A percentile compares a stretch with the other conserved stretches of the same genome.
Evolutionary conservation across 2,113 vertebrate genomes (phyloP).

Genomic region (Nothobranchius furzeri): DNA sequence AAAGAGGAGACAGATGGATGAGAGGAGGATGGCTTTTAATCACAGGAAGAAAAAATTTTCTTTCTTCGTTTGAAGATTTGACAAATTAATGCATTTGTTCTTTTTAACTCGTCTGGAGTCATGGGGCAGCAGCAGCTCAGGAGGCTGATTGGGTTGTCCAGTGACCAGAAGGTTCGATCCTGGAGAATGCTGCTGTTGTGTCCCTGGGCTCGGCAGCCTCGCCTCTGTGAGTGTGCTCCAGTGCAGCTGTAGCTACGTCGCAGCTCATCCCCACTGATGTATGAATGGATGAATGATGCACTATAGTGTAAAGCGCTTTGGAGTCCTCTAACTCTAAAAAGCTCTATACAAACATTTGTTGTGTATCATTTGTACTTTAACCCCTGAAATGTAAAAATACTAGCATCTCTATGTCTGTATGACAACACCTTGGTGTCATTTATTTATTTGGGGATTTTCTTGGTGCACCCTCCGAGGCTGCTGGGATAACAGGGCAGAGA

Average conservation of each 20-base stretch:
- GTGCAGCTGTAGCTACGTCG: too few species aligned
- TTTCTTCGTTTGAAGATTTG: conserved; percentile 12
- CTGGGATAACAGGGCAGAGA: conserved; percentile 40
- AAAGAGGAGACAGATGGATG: conserved; percentile 13
- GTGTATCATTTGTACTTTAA: too few species aligned
- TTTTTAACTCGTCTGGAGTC: conserved; percentile 21
- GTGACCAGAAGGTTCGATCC: too few species aligned
- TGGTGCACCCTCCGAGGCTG: conserved; percentile 17
- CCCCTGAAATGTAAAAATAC: conserved; percentile 11
- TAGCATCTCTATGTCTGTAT: conserved; percentile 19
- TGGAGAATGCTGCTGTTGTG: too few species aligned
- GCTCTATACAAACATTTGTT: too few species aligned
- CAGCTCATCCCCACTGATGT: too few species aligned
- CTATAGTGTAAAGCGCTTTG: too few species aligned
- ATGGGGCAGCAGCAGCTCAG: background rate
- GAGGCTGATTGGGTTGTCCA: too few species aligned
- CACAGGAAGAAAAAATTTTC: conserved; percentile 10
- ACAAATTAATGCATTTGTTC: conserved; percentile 5
- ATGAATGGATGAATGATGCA: too few species aligned
- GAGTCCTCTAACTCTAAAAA: too few species aligned
- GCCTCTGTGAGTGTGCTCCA: too few species aligned
- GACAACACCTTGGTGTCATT: conserved; percentile 15
- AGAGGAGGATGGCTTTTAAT: conserved; percentile 23
- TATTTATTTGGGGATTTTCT: conserved; percentile 30
- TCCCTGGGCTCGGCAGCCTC: too few species aligned